Base-by-base conservation (phyloP, 2,888 invertebrate species). In the Dorcus parallelipipedus region DNA sequence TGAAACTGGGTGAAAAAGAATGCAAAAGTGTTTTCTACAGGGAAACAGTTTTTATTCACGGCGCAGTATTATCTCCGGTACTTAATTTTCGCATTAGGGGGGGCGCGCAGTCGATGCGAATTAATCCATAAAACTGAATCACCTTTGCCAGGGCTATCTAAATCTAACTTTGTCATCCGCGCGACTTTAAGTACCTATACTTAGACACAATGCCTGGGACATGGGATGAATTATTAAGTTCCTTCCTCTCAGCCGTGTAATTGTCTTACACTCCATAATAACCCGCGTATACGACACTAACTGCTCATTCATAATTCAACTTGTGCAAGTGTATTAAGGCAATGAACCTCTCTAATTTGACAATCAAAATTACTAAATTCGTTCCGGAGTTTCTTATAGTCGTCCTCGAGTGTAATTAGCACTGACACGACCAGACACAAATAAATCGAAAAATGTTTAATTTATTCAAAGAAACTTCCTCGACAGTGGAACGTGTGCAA, bases 171-270 rank as follows among this genome's bases (percentile, higher is more conserved):
- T 58, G 58, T 58, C 58, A 58, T 58, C 54, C 55, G 55, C 52
- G 45, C 43, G 41, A 67, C 71, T 71, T 70, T 73, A 74, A 72
- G 74, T 72, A 72, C 71, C 71, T 69, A 69, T 71, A 72, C 74
- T 74, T 71, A 73, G 71, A 72, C 73, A 73, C 75, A 74, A 74
- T 76, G 74, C 69, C 69, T 67, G 70, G 72, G 74, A 75, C 76
- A 73, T 64, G 69, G 72, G 70, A 73, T 75, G 76, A 76, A 74
- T 75, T 74, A 76, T 76, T 74, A 72, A 75, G 75, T 75, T 73
- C 72, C 73, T 74, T 75, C 74, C 73, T 73, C 74, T 73, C 73
- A 72, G 69, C 71, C 73, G 72, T 74, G 72, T 76, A 76, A 76
- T 76, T 75, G 74, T 75, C 75, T 76, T 74, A 73, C 74, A 73